Percentiles rank a stretch among this genome's conserved stretches.
Evolutionary conservation across 2,797 vertebrate species (phyloP).

Genomic region (Clarias platycephalus): DNA sequence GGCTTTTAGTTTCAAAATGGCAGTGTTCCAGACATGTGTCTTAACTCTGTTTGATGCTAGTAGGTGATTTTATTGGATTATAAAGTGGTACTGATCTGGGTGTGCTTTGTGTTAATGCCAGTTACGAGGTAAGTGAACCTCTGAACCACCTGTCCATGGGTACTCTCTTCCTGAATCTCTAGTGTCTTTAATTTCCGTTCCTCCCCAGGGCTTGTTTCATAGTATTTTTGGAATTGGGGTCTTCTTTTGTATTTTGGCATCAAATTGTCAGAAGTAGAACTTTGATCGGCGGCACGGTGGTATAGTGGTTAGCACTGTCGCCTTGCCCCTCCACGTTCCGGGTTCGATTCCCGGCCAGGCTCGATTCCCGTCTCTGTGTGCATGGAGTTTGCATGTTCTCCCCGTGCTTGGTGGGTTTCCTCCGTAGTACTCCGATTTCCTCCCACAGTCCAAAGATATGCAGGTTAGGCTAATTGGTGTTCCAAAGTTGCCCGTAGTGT

Average conservation of each 20-base stretch:
- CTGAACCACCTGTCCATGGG: not conserved
- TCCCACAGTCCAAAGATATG: too few relatives aligned
- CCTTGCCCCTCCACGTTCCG: too few relatives aligned
- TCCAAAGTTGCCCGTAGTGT: too few relatives aligned
- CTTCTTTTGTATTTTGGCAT: not conserved
- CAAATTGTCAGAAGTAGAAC: not conserved
- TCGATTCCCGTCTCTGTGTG: too few relatives aligned
- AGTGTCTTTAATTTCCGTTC: not conserved
- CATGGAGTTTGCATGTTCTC: too few relatives aligned
- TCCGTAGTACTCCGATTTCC: too few relatives aligned
- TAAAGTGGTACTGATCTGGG: conserved; percentile 6
- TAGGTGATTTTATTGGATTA: conserved; percentile 31
- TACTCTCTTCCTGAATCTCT: not conserved
- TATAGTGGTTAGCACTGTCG: too few relatives aligned
- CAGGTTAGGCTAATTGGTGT: too few relatives aligned
- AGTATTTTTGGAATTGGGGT: not conserved
- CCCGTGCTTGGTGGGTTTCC: too few relatives aligned
- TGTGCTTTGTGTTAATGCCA: not conserved
- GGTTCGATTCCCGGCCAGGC: too few relatives aligned
- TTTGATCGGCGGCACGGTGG: not conserved
- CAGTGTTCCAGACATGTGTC: conserved; percentile 20
- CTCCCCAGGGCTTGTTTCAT: not conserved
- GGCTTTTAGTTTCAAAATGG: not conserved
- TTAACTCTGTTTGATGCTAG: conserved; percentile 44
- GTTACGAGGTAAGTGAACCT: not conserved